phyloP scores from a whole-genome alignment of 1,140 invertebrate species.

The Sminthurinus signatus region DNA sequence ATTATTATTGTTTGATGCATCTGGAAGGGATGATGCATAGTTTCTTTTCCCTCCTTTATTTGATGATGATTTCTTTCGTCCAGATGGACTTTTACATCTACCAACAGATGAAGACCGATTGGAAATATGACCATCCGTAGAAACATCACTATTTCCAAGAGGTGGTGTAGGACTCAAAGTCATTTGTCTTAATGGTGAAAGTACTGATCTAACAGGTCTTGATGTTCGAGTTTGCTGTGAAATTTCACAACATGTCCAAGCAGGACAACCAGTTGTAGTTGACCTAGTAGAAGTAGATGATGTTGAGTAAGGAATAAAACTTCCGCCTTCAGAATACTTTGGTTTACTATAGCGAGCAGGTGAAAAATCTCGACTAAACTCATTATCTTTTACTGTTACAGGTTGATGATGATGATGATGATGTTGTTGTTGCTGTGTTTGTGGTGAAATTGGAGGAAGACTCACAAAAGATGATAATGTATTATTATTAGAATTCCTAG shows the following conservation, averaged over 20 bases:
- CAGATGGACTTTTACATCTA: neutral
- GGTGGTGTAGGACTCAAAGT: neutral
- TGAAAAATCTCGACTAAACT: too few relatives aligned
- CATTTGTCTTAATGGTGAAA: neutral
- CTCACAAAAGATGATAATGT: neutral
- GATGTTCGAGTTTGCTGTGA: neutral
- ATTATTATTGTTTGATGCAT: too few relatives aligned
- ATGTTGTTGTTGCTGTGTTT: too few relatives aligned
- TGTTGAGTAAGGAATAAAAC: neutral
- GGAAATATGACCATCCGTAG: neutral
- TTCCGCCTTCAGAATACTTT: too few relatives aligned
- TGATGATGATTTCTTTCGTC: neutral
- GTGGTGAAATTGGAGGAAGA: neutral
- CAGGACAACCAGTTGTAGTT: neutral
- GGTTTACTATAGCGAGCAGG: too few relatives aligned
- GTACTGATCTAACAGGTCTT: neutral
- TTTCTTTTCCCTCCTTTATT: neutral
- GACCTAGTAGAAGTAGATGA: neutral
- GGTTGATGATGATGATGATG: too few relatives aligned
- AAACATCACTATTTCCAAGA: neutral
- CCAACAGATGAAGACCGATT: neutral
- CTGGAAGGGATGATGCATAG: constrained; percentile 35
- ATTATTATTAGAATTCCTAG: too few relatives aligned
- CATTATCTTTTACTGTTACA: too few relatives aligned
- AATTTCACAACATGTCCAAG: neutral